phyloP scores from a whole-genome alignment of 1,140 invertebrate species.

The Pemphigus obesinymphae region DNA sequence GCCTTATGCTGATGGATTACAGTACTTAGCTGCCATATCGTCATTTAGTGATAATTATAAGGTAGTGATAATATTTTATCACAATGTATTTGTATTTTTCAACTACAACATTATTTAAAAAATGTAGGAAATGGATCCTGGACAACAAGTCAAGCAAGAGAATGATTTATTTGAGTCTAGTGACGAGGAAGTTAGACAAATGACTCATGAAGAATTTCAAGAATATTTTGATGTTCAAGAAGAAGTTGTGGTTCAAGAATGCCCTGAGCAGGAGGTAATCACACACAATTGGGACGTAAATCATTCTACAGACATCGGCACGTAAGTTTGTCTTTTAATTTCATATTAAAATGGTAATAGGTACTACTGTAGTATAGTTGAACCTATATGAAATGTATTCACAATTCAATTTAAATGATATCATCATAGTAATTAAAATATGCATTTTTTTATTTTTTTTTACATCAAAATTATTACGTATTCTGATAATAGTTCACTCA shows the following conservation, averaged over 20 bases:
- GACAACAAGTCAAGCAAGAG: not conserved
- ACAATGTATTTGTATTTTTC: not conserved
- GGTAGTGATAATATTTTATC: not conserved
- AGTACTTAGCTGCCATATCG: slow-evolving; percentile 42
- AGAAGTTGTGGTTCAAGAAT: slow-evolving; percentile 48
- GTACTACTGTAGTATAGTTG: too few species aligned
- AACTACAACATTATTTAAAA: not conserved
- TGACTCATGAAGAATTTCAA: slow-evolving; percentile 15
- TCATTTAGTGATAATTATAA: slow-evolving; percentile 42
- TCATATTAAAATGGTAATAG: too few species aligned
- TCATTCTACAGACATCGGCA: slow-evolving; percentile 36
- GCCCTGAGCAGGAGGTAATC: slow-evolving; percentile 43
- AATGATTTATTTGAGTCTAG: slow-evolving; percentile 24
- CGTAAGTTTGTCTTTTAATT: not conserved
- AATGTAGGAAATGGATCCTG: not conserved
- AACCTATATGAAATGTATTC: too few species aligned
- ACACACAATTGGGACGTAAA: slow-evolving; percentile 30
- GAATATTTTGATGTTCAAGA: slow-evolving; percentile 48
- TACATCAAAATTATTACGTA: too few species aligned
- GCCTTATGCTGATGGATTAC: slow-evolving; percentile 39
- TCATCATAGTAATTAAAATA: too few species aligned
- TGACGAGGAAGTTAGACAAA: slow-evolving; percentile 11
- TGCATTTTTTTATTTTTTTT: too few species aligned
- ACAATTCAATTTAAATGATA: too few species aligned
- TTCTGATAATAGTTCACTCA: too few species aligned